phyloP scores from a whole-genome alignment of 1,140 invertebrate genomes.

The Papilio polytes region DNA sequence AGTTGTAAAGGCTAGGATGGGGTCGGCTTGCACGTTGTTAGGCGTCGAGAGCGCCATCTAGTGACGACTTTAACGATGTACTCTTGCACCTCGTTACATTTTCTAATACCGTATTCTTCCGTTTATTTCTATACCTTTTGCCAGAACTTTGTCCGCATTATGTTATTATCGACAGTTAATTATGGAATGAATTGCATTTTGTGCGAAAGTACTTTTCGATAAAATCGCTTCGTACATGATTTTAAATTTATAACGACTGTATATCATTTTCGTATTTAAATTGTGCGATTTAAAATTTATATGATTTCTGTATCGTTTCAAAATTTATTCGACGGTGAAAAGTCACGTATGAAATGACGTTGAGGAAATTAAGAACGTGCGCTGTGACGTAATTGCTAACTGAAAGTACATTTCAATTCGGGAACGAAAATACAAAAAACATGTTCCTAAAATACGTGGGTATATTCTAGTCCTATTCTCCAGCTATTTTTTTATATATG shows the following conservation, averaged over 20 bases:
- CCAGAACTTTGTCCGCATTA: not conserved
- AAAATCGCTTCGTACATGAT: not conserved
- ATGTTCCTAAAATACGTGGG: not conserved
- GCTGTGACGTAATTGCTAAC: not conserved
- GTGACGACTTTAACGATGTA: constrained; percentile 18
- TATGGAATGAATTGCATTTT: not conserved
- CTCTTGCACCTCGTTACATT: constrained; percentile 13
- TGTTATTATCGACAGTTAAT: not conserved
- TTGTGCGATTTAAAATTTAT: constrained; percentile 17
- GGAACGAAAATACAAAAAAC: no score
- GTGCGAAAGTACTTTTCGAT: not conserved
- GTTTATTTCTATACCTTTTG: not conserved
- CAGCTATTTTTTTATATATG: not conserved
- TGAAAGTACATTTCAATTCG: not conserved
- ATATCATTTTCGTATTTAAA: constrained; percentile 7
- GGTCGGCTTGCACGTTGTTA: constrained; percentile 24
- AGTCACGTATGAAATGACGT: constrained; percentile 20
- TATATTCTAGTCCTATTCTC: not conserved
- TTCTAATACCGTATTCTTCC: not conserved
- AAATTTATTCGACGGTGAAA: constrained; percentile 1
- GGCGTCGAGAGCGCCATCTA: not conserved
- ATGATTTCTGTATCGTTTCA: constrained; percentile 1
- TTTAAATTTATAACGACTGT: not conserved
- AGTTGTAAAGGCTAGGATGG: constrained; percentile 1
- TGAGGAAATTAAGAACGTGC: not conserved